A percentile compares a stretch with the other conserved stretches of the same genome.
Conservation (phyloP, 2,797 vertebrate genomes). For the Sebastes nivosus region DNA sequence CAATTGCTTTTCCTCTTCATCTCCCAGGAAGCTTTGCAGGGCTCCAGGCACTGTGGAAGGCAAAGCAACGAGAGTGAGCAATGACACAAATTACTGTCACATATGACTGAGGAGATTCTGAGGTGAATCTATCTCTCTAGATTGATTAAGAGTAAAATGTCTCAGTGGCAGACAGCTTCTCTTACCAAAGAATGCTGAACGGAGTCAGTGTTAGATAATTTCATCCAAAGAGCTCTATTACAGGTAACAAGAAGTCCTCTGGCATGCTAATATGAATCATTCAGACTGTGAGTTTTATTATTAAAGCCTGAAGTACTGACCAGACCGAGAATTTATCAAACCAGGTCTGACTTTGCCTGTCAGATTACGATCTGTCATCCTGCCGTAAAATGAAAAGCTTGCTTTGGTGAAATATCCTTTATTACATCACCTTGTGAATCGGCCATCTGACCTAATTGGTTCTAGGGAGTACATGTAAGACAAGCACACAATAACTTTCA, state of each 20-base stretch:
- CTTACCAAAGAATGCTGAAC: not conserved
- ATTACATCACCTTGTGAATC: not conserved
- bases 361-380: not conserved
- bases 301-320: not conserved
- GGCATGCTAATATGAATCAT: not conserved
- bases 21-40: conserved; percentile 90
- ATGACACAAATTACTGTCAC: not conserved
- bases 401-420: not conserved
- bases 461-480: not conserved
- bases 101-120: not conserved
- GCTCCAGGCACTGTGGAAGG: conserved; percentile 89
- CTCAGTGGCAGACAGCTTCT: not conserved
- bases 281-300: not conserved
- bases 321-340: not conserved
- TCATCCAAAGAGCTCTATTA: not conserved
- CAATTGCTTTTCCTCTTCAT: conserved; percentile 84
- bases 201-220: not conserved
- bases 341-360: not conserved
- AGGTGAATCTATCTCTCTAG: not conserved
- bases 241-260: not conserved
- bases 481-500: not conserved
- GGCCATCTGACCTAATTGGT: not conserved
- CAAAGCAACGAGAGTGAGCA: not conserved
- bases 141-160: not conserved
- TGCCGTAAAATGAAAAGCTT: not conserved